Conservation (phyloP, 2,797 vertebrate genomes). For the Manis pentadactyla region DNA sequence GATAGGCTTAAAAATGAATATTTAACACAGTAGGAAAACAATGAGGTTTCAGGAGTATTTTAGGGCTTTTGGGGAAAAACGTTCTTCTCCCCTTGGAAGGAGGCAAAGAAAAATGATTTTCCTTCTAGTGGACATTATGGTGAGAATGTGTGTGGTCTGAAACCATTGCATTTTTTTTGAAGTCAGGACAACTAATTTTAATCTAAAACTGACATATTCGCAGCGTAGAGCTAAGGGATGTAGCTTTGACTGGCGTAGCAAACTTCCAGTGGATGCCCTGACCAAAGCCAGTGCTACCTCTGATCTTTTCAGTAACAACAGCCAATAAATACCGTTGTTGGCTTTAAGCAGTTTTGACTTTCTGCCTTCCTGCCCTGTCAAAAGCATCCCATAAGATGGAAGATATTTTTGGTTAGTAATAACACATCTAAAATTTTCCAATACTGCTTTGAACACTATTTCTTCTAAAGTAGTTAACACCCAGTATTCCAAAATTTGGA, state of each 20-base stretch:
- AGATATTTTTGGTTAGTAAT: neutral
- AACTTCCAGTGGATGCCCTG: neutral
- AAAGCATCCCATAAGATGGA: neutral
- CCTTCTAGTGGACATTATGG: neutral
- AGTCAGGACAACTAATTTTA: slow-evolving; percentile 4
- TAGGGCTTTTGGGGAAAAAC: neutral
- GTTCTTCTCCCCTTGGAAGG: neutral
- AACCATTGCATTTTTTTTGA: neutral
- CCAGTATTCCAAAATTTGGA: neutral
- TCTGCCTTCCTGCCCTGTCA: neutral
- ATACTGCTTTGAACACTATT: neutral
- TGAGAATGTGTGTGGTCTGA: neutral
- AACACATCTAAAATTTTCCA: slow-evolving; percentile 17
- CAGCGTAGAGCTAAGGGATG: neutral
- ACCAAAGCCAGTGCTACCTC: neutral
- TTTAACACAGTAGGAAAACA: neutral
- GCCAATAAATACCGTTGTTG: neutral
- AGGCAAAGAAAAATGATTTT: neutral
- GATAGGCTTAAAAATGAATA: neutral
- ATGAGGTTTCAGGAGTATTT: neutral
- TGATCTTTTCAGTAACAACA: neutral
- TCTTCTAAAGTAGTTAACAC: neutral
- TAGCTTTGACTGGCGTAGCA: neutral
- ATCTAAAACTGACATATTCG: neutral
- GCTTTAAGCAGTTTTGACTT: neutral